Percentiles rank a stretch among this genome's conserved stretches.
Conservation (phyloP, 2,113 vertebrate species). For the Bos indicus region DNA sequence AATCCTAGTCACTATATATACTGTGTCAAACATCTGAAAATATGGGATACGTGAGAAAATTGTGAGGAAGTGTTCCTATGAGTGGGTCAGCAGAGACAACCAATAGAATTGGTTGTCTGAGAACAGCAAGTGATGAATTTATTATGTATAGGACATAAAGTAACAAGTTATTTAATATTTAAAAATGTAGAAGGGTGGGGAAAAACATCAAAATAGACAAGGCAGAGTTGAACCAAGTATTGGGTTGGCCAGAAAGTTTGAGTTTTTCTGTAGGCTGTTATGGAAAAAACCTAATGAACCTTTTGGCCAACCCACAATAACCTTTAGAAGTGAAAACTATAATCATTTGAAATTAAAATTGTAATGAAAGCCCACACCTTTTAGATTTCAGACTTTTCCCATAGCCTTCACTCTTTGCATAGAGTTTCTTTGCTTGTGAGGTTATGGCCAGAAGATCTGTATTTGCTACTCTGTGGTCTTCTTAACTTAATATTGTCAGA, state of each 20-base stretch:
- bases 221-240: neutral
- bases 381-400: neutral
- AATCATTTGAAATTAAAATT: slow-evolving; percentile 13
- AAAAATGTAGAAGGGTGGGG: neutral
- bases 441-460: neutral
- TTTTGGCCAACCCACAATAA: neutral
- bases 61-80: neutral
- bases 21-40: neutral
- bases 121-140: neutral
- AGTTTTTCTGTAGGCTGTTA: neutral
- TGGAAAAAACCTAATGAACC: neutral
- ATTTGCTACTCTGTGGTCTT: neutral
- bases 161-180: neutral
- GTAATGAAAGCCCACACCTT: neutral
- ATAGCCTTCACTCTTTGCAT: neutral
- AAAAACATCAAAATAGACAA: neutral
- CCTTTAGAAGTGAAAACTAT: neutral
- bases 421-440: neutral
- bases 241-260: neutral
- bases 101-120: neutral
- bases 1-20: neutral
- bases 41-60: neutral
- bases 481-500: neutral
- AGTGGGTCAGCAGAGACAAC: neutral
- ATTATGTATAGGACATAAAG: neutral